Evolutionary conservation across 2,797 vertebrate species (phyloP).

Genomic region (Anabas testudineus): DNA sequence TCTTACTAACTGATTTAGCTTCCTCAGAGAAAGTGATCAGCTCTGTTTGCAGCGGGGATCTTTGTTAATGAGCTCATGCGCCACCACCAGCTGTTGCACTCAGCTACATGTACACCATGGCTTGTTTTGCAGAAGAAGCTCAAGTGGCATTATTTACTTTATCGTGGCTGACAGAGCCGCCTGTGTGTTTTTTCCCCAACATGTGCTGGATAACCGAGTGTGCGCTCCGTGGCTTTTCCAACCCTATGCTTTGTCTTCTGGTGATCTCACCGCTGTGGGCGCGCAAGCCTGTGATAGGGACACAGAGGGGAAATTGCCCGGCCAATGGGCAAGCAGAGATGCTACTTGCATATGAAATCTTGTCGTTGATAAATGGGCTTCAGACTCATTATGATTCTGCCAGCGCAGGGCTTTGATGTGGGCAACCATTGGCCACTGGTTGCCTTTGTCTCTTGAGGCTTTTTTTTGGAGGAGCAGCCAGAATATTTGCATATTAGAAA

Average conservation of each 20-base stretch:
- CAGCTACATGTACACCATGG: slow-evolving; percentile 21
- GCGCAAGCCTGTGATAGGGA: slow-evolving; percentile 59
- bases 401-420: slow-evolving; percentile 68
- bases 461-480: slow-evolving; percentile 39
- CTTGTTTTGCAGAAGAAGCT: slow-evolving; percentile 32
- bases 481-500: slow-evolving; percentile 69
- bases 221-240: slow-evolving; percentile 14
- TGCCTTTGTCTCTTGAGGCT: slow-evolving; percentile 76
- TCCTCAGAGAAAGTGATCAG: slow-evolving; percentile 54
- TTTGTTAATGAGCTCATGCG: slow-evolving; percentile 53
- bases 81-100: slow-evolving; percentile 48
- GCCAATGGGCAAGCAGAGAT: slow-evolving; percentile 65
- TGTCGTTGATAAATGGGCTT: slow-evolving; percentile 76
- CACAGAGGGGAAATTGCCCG: slow-evolving; percentile 24
- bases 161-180: neutral
- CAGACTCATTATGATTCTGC: slow-evolving; percentile 73
- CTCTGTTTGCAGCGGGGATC: slow-evolving; percentile 22
- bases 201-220: slow-evolving; percentile 18
- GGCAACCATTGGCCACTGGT: slow-evolving; percentile 70
- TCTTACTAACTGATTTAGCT: slow-evolving; percentile 28
- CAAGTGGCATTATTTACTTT: slow-evolving; percentile 49
- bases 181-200: neutral
- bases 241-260: slow-evolving; percentile 69
- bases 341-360: slow-evolving; percentile 76
- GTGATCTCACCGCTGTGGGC: slow-evolving; percentile 72